Base-by-base conservation (phyloP, 2,888 invertebrate genomes). In the Parnassius smintheus region DNA sequence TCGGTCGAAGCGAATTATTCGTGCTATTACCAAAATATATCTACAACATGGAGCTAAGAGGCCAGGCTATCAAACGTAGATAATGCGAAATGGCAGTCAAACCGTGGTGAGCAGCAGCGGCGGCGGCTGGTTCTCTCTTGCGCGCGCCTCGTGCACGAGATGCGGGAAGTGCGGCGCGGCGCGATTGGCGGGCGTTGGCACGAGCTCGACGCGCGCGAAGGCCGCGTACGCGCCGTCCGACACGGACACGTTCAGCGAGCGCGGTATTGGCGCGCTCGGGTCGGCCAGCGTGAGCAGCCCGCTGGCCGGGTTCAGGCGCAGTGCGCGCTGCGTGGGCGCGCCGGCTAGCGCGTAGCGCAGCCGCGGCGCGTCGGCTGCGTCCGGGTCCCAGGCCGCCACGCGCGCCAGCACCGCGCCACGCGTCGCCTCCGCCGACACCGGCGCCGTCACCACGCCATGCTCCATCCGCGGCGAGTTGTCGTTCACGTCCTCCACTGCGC, bases 141-240 rank as follows among this genome's bases (percentile, higher is more conserved):
- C 94, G 64, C 94, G 94, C 8, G 96, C 96, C 77, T 97, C 96
- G 80, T 97, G 95, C 65, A 95, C 92, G 1, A 94, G 90, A 77
- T 96, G 95, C 13, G 94, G 93, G 85, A 98, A 98, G 67, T 93
- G 92, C 10, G 98, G 98, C 71, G 95, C 81, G 95, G 93, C 70
- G 93, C 92, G 76, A 90, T 98, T 98, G 66, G 96, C 95, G 9
- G 97, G 95, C 64, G 96, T 88, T 67, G 96, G 93, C 75, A 95
- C 93, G 56, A 97, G 95, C 88, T 96, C 96, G 13, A 97, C 93
- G 69, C 96, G 92, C 1, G 97, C 95, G 86, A 96, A 98, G 69
- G 95, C 96, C 9, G 97, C 98, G 88, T 98, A 98, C 48, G 98
- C 97, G 45, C 98, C 98, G 91, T 99, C 99, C 61, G 97, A 97